Percentiles rank a stretch among this genome's conserved stretches.
These are phyloP conservation scores for Dryobota labecula DNA, from an alignment of 2,888 invertebrate species.

Conservation along the genomic window DNA sequence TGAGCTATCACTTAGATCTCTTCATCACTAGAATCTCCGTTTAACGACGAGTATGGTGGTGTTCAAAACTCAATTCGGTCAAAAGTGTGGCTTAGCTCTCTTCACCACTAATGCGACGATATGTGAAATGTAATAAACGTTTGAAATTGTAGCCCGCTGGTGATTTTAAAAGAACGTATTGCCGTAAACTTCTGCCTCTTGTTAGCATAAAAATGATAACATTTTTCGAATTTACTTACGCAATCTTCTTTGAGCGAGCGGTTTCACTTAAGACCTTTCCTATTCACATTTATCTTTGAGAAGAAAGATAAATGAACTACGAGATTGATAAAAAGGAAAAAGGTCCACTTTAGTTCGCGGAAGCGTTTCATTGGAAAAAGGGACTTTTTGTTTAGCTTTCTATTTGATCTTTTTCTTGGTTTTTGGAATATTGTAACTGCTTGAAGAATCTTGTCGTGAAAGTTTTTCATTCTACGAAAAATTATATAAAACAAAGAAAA, in stretches of 20 bases:
- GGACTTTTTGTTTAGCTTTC: constrained; percentile 6
- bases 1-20: no score
- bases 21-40: no score
- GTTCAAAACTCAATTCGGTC: no score
- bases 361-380: constrained; percentile 31
- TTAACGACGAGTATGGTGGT: no score
- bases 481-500: no score
- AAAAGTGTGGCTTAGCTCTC: no score
- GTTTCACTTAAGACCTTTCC: constrained; percentile 1
- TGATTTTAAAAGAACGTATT: background rate
- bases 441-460: background rate
- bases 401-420: constrained; percentile 21
- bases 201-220: background rate
- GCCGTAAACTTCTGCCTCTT: background rate
- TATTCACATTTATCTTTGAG: constrained; percentile 14
- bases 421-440: background rate
- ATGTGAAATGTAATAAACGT: background rate
- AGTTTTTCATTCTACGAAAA: background rate
- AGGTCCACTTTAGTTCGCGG: constrained; percentile 20
- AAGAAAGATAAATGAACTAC: constrained; percentile 39
- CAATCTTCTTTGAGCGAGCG: background rate
- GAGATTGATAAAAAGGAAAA: constrained; percentile 37
- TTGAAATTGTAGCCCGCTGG: background rate
- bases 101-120: no score
- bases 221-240: background rate